phyloP scores from a whole-genome alignment of 2,888 invertebrate genomes.

The Eupsilia transversa region DNA sequence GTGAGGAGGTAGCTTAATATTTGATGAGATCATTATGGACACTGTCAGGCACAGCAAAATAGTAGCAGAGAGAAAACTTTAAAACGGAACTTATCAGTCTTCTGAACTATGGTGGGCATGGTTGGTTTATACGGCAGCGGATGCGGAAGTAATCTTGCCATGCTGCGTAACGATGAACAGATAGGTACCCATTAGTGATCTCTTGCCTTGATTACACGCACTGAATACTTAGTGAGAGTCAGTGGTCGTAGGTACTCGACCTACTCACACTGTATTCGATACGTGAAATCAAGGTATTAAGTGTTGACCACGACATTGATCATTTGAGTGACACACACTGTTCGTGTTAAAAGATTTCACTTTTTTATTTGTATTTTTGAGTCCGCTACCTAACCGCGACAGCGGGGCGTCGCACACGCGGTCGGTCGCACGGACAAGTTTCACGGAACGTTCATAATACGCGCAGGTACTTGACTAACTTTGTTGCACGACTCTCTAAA shows the following conservation, averaged over 20 bases:
- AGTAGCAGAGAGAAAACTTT: no score
- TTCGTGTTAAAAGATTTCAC: background rate
- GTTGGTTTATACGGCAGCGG: background rate
- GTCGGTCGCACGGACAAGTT: background rate
- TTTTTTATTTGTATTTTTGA: background rate
- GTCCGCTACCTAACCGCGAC: background rate
- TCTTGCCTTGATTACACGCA: background rate
- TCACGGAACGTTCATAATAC: constrained; percentile 30
- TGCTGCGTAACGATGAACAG: background rate
- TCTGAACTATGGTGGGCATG: no score
- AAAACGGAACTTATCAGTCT: no score
- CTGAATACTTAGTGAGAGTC: background rate
- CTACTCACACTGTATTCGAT: background rate
- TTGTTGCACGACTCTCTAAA: constrained; percentile 27
- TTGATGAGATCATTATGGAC: no score
- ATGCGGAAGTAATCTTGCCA: background rate
- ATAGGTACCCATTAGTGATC: no score
- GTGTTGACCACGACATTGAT: background rate
- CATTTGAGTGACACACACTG: background rate
- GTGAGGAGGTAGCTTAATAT: no score
- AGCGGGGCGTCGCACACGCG: background rate
- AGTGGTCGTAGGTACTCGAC: no score
- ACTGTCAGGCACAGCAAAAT: no score
- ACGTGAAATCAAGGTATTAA: background rate
- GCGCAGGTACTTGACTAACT: constrained; percentile 44